Base-by-base conservation (phyloP, 2,797 vertebrate species). In the Melanotaenia pygmaea region DNA sequence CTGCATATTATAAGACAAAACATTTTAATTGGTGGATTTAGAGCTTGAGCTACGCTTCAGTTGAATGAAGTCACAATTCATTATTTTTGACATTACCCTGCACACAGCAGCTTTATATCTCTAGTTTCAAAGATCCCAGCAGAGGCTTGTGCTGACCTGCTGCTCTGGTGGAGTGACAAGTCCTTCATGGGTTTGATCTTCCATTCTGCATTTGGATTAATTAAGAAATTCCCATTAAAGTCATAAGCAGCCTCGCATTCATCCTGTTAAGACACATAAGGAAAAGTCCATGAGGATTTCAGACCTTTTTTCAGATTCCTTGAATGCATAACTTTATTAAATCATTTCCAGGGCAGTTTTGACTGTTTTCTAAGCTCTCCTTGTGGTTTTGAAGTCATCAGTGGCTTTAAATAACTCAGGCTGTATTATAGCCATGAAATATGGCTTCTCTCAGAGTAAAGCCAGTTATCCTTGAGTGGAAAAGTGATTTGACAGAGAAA, bases 141-240 rank as follows among this genome's bases (percentile, higher is more conserved):
- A 86, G 86, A 90, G 82, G 76, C 83, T 75, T 54, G 74, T 86
- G 83, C 91, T 93, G 93, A 94, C 92, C 93, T 85, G 88, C 88
- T 93, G 87, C 91, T 93, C 90, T 85, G 72, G 57, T 90, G 87
- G 81, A 91, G 82, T 82, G 83, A 88, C 80, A 64, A 91, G 86
- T 89, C 88, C 94, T 94, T 92, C 67, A 70, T 32, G 89, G 92
- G 86, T 92, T 94, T 92, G 86, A 87, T 86, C 90, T 78, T 91
- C 80, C 86, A 91, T 86, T 94, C 90, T 90, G 66, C 91, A 90
- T 91, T 88, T 86, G 91, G 93, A 94, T 94, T 94, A 94, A 95
- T 94, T 95, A 95, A 94, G 91, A 90, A 91, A 91, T 86, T 90
- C 90, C 74, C 85, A 94, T 94, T 94, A 93, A 93, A 93, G 90